Evolutionary conservation across 2,797 vertebrate genomes (phyloP).

Genomic region (Neosilurus mollespiculum): DNA sequence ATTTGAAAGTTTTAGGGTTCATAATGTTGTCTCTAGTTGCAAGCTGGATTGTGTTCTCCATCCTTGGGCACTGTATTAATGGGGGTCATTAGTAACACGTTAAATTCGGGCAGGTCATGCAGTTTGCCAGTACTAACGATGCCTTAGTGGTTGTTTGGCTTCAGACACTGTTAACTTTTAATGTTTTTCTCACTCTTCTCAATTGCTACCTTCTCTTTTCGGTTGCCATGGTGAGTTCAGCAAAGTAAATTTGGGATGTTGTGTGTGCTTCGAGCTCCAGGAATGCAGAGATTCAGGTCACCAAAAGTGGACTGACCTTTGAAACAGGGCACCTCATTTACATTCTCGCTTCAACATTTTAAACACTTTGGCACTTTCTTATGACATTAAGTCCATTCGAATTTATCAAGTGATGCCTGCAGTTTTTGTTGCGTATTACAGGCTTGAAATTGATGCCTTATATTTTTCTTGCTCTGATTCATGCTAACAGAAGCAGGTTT

Average conservation of each 20-base stretch:
- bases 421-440: neutral
- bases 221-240: constrained; percentile 55
- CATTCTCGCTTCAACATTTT: constrained; percentile 18
- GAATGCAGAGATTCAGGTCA: constrained; percentile 45
- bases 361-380: constrained; percentile 10
- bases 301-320: constrained; percentile 46
- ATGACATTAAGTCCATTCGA: neutral
- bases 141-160: constrained; percentile 43
- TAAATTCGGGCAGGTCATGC: constrained; percentile 24
- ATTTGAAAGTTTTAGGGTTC: constrained; percentile 51
- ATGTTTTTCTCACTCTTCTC: constrained; percentile 50
- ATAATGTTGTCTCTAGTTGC: neutral
- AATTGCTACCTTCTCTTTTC: constrained; percentile 45
- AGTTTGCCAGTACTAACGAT: constrained; percentile 54
- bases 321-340: constrained; percentile 46
- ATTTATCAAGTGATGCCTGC: neutral
- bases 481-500: neutral
- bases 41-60: constrained; percentile 9
- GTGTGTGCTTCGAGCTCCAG: constrained; percentile 25
- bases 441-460: neutral
- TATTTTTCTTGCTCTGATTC: neutral
- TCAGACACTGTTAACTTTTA: constrained; percentile 54
- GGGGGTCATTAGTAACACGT: constrained; percentile 60
- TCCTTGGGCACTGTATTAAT: constrained; percentile 56
- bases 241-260: constrained; percentile 27